Percentiles rank a stretch among this genome's conserved stretches.
phyloP scores from a whole-genome alignment of 2,888 invertebrate species.

The Hirtodrosophila duncani region DNA sequence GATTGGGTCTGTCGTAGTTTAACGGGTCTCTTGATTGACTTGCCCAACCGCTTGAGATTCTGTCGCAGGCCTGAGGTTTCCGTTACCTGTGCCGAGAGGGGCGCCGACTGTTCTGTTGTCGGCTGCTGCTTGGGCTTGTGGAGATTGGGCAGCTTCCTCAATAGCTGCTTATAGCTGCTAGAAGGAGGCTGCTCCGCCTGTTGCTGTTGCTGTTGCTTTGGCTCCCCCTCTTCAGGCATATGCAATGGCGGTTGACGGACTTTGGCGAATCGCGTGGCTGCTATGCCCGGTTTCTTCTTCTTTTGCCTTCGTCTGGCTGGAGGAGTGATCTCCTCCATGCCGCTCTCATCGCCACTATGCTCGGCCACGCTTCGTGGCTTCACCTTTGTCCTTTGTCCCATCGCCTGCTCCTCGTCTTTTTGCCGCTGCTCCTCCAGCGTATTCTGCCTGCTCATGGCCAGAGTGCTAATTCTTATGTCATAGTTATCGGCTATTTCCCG shows the following conservation, averaged over 20 bases:
- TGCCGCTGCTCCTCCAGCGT: constrained; percentile 33
- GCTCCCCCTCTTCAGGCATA: constrained; percentile 33
- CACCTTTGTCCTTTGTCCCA: constrained; percentile 4
- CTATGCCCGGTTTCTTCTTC: constrained; percentile 54
- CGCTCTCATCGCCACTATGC: constrained; percentile 67
- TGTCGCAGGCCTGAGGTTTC: constrained; percentile 49
- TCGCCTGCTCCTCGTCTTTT: constrained; percentile 2
- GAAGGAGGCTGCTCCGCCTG: neutral
- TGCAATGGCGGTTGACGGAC: constrained; percentile 54
- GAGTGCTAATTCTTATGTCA: constrained; percentile 54
- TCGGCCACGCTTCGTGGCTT: constrained; percentile 34
- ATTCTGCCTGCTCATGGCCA: constrained; percentile 57
- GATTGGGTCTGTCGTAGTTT: no score
- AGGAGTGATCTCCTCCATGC: constrained; percentile 57
- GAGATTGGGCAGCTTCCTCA: constrained; percentile 34
- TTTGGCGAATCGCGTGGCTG: constrained; percentile 60
- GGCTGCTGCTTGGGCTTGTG: constrained; percentile 20
- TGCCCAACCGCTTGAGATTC: constrained; percentile 67
- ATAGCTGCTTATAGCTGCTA: constrained; percentile 28
- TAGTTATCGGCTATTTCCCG: constrained; percentile 67
- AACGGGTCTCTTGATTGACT: constrained; percentile 59
- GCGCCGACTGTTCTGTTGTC: constrained; percentile 72
- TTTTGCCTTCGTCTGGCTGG: neutral
- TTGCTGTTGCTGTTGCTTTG: neutral
- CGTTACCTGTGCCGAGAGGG: no score